Evolutionary conservation across 2,888 invertebrate species (phyloP).

Genomic region (Cremastinae sp.): DNA sequence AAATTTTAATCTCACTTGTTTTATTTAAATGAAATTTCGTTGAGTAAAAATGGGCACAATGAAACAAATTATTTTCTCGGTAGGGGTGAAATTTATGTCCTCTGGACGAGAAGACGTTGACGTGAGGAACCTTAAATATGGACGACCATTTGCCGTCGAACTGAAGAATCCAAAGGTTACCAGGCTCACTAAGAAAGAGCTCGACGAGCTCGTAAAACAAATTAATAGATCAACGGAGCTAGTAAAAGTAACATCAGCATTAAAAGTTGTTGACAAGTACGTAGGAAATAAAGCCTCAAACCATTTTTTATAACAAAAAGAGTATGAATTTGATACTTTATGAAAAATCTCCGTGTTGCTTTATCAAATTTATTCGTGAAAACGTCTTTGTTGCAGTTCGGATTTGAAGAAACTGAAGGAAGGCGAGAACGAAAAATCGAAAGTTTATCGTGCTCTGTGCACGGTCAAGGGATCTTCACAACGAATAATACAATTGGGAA

Average conservation of each 20-base stretch:
- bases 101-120: constrained; percentile 99
- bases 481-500: constrained; percentile 80
- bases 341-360: no score
- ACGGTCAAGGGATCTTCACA: constrained; percentile 80
- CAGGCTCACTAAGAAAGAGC: constrained; percentile 81
- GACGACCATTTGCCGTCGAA: constrained; percentile 96
- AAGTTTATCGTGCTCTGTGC: constrained; percentile 93
- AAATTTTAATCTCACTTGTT: background rate
- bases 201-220: constrained; percentile 83
- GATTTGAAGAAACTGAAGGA: constrained; percentile 88
- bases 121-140: constrained; percentile 94
- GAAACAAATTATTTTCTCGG: background rate
- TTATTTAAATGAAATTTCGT: background rate
- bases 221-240: constrained; percentile 83
- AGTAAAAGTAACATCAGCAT: constrained; percentile 83
- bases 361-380: background rate
- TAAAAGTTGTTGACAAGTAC: constrained; percentile 85
- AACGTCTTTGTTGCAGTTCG: constrained; percentile 81
- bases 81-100: constrained; percentile 89
- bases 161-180: constrained; percentile 86
- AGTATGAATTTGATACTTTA: no score
- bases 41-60: background rate
- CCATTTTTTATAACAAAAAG: constrained; percentile 4
- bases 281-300: no score
- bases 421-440: constrained; percentile 94